Conservation (phyloP, 2,113 vertebrate species). For the Gopherus evgoodei region DNA sequence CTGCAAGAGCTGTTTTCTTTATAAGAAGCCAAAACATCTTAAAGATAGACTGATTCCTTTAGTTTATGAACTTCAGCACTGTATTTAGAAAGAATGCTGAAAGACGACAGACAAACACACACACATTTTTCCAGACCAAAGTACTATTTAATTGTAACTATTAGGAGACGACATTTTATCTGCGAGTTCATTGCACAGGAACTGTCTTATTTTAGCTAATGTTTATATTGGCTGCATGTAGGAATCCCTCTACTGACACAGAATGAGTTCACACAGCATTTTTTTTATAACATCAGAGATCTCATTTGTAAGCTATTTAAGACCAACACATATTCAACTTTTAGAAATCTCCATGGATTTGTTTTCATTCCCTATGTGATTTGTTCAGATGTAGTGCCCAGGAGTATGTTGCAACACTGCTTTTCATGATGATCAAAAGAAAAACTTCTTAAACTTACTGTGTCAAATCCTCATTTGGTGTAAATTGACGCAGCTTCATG, state of each 20-base stretch:
- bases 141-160: conserved; percentile 4
- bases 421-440: neutral
- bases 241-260: neutral
- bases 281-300: conserved; percentile 8
- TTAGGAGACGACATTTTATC: conserved; percentile 28
- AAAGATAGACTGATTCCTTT: neutral
- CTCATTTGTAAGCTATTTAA: neutral
- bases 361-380: neutral
- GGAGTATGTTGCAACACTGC: neutral
- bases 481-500: neutral
- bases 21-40: neutral
- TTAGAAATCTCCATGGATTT: neutral
- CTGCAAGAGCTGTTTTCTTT: neutral
- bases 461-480: neutral
- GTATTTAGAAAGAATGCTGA: neutral
- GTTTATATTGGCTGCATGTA: conserved; percentile 30
- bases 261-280: neutral
- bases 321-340: neutral
- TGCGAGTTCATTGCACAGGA: neutral
- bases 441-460: neutral
- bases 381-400: neutral
- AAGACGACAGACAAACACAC: neutral
- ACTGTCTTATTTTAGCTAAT: conserved; percentile 15
- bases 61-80: neutral
- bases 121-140: neutral